phyloP scores from a whole-genome alignment of 35 echinoderm and acorn worm genomes.

The Chiridota heheva region DNA sequence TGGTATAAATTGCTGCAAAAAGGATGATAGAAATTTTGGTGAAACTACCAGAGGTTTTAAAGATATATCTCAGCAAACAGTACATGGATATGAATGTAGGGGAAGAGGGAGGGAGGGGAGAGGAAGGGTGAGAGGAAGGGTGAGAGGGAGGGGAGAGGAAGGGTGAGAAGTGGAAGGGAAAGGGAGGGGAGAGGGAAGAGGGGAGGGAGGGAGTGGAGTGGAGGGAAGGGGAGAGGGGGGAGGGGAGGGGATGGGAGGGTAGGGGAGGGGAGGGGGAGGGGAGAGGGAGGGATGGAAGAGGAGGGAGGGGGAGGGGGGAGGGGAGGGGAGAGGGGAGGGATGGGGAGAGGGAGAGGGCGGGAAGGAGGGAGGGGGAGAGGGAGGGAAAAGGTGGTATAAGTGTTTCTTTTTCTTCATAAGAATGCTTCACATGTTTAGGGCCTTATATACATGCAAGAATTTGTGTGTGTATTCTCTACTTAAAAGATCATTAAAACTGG shows the following conservation, averaged over 20 bases:
- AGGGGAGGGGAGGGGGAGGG: too few relatives aligned
- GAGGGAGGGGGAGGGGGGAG: too few relatives aligned
- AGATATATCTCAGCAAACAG: not conserved
- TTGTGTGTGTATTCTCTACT: too few relatives aligned
- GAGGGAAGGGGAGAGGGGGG: not conserved
- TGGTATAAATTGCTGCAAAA: too few relatives aligned
- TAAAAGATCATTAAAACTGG: too few relatives aligned
- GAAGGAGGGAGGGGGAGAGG: not conserved
- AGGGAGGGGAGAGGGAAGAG: not conserved
- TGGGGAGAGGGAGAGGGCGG: not conserved
- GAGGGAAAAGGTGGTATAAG: constrained; percentile 9
- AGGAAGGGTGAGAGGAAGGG: not conserved
- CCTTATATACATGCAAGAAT: too few relatives aligned
- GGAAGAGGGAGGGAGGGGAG: not conserved
- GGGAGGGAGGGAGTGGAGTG: not conserved
- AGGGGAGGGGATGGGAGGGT: not conserved
- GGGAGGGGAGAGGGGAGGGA: not conserved
- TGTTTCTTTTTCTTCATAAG: too few relatives aligned
- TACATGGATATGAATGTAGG: not conserved
- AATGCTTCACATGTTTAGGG: too few relatives aligned
- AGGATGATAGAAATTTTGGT: too few relatives aligned
- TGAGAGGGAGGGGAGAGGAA: not conserved
- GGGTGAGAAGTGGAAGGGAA: not conserved
- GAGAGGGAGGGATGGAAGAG: too few relatives aligned
- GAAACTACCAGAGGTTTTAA: too few relatives aligned